Base-by-base conservation (phyloP, 2,113 vertebrate species). In the Paradisaea rubra region DNA sequence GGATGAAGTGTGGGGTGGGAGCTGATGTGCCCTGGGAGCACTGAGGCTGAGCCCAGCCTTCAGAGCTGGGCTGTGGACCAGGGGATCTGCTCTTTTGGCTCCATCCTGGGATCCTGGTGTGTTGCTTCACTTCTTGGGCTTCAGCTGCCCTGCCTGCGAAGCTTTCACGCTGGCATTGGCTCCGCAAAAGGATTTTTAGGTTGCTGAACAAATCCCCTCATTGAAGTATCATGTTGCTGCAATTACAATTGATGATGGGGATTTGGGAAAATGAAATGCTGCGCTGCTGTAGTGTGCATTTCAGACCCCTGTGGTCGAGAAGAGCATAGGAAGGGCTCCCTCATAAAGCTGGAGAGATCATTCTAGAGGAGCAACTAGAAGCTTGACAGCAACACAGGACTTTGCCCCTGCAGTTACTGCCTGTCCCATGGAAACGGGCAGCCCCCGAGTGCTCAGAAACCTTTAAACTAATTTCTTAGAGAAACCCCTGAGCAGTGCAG, bases 211-310 rank as follows among this genome's bases (percentile, higher is more conserved):
- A 78, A 84, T 72, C 57, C 52, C n/a, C 59, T 60, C 53, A 64
- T 56, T 91, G 79, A 93, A 83, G 56, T 64, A 83, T 89, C 85
- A 53, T 72, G 52, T 88, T 95, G 92, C 76, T 88, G 61, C 60
- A 84, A 30, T 81, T 88, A 94, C 44, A 81, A 28, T 53, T 93
- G 64, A 56, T 61, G 64, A 31, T 72, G 74, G 53, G 42, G 49
- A 60, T 88, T 74, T 80, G 72, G 83, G 65, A 64, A 86, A 86
- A 80, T 22, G 17, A 65, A 76, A 90, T 11, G 28, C 64, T 92
- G 68, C 14, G 5, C 30, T 35, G 14, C 71, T 83, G 37, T 45
- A 15, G 7, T 6, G 3, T 77, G 77, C 69, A 19, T 85, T 93
- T 89, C 77, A 64, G 61, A 78, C 24, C 57, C 56, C 53, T 56